Evolutionary conservation across 1,140 invertebrate species (phyloP), one percentile per base, ranked within the genome.

Genomic region (Pentalonia nigronervosa): DNA sequence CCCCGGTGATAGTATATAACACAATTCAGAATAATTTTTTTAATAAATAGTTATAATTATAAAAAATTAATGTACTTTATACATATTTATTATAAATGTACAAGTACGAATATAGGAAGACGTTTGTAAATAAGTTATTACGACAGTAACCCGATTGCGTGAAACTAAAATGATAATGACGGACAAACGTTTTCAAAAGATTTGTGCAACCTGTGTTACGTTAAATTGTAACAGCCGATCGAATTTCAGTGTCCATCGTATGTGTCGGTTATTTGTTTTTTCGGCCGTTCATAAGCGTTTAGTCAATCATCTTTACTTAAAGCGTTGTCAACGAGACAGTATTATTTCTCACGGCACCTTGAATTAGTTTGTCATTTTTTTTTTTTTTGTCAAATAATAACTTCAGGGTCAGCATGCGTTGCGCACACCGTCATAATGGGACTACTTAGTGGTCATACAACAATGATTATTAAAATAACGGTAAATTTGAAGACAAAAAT

Each of bases 311-410:
- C 36, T 48, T 14, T 34, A 30, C 25, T 25, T 20, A 76, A 76
- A 76, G 48, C 87, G 48, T 53, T 50, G n/a, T 53, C n/a, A 34
- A 20, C 50, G n/a, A 88, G 60, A n/a, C 17, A 88, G 60, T 34
- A 41, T 41, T 76, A 50, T 17, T 50, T 34, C 8, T 21, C 7
- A 9, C 23, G 17, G 25, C 30, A 50, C 88, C 50, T 90, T 90
- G 53, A 90, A 90, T 90, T 90, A 36, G 87, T 60, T 41, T 48
- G 53, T 41, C 25, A 60, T 53, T 90, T 90, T 41, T 41, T 2
- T 41, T 41, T 90, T 90, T 89, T 90, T 60, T 25, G 23, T 90
- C 53, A 56, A 11, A 30, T 45, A 90, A 36, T 25, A 56, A 48
- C n/a, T 48, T 48, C 86, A 87, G 9, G 45, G 45, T 48, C 47